Percentiles rank a stretch among this genome's conserved stretches.
phyloP scores from a whole-genome alignment of 1,140 invertebrate genomes.

The Tribolium madens region DNA sequence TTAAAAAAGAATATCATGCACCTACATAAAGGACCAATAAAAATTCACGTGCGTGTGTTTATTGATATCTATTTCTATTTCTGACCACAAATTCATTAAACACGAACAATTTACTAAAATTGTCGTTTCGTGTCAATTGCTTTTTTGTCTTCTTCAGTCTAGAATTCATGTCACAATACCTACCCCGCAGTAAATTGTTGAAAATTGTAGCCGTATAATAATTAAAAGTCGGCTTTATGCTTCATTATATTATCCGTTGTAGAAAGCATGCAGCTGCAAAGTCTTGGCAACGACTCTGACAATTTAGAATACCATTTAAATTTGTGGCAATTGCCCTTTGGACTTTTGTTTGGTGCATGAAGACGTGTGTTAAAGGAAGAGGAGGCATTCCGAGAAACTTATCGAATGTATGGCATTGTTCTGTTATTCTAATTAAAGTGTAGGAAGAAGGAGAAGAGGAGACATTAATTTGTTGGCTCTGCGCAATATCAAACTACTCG shows the following conservation, averaged over 20 bases:
- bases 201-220: constrained; percentile 1
- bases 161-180: not conserved
- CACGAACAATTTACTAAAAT: not conserved
- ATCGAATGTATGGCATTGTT: constrained; percentile 24
- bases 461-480: constrained; percentile 26
- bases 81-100: not conserved
- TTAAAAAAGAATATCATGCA: not conserved
- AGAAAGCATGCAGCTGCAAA: constrained; percentile 16
- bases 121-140: not conserved
- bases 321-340: constrained; percentile 23
- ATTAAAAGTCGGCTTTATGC: not conserved
- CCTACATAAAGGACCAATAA: not conserved
- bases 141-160: not conserved
- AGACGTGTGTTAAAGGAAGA: constrained; percentile 7
- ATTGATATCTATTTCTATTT: not conserved
- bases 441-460: constrained; percentile 37
- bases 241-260: not conserved
- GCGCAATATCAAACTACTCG: constrained; percentile 40
- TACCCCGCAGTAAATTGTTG: not conserved
- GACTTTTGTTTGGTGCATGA: constrained; percentile 6
- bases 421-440: constrained; percentile 38
- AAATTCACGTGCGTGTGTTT: not conserved
- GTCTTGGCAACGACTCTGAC: constrained; percentile 27
- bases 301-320: constrained; percentile 5
- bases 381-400: constrained; percentile 16